phyloP scores from a whole-genome alignment of 1,140 invertebrate genomes.

The Drosophila orosa region DNA sequence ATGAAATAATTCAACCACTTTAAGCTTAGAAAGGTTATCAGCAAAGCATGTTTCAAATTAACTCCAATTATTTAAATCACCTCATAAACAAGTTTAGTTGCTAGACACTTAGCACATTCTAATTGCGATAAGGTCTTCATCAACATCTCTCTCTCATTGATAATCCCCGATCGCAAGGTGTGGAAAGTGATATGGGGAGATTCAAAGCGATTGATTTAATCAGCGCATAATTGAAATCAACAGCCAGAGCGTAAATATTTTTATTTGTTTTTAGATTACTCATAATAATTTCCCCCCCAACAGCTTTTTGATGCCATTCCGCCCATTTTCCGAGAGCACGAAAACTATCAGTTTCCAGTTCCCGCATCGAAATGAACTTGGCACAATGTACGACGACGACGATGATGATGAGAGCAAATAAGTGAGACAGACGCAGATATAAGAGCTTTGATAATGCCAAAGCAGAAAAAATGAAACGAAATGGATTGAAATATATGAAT shows the following conservation, averaged over 20 bases:
- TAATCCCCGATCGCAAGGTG: not conserved
- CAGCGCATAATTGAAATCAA: constrained; percentile 15
- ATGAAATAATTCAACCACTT: no score
- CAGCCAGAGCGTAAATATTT: constrained; percentile 11
- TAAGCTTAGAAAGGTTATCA: constrained; percentile 4
- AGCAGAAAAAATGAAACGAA: not conserved
- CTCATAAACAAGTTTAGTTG: not conserved
- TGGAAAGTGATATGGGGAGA: not conserved
- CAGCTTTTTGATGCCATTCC: constrained; percentile 7
- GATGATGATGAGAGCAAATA: constrained; percentile 11
- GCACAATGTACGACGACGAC: constrained; percentile 6
- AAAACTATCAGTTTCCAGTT: constrained; percentile 35
- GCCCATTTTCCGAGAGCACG: constrained; percentile 15
- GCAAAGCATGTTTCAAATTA: not conserved
- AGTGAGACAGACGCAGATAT: constrained; percentile 14
- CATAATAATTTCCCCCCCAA: not conserved
- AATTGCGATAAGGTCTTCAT: not conserved
- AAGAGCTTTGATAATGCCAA: constrained; percentile 57
- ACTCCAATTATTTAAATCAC: not conserved
- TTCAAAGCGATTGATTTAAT: not conserved
- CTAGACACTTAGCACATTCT: not conserved
- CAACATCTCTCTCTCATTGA: not conserved
- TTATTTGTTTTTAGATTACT: constrained; percentile 6
- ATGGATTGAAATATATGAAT: not conserved
- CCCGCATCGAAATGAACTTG: constrained; percentile 26